These are phyloP conservation scores for Phaethornis superciliosus DNA, from an alignment of 2,113 vertebrate species.

Conservation along the genomic window DNA sequence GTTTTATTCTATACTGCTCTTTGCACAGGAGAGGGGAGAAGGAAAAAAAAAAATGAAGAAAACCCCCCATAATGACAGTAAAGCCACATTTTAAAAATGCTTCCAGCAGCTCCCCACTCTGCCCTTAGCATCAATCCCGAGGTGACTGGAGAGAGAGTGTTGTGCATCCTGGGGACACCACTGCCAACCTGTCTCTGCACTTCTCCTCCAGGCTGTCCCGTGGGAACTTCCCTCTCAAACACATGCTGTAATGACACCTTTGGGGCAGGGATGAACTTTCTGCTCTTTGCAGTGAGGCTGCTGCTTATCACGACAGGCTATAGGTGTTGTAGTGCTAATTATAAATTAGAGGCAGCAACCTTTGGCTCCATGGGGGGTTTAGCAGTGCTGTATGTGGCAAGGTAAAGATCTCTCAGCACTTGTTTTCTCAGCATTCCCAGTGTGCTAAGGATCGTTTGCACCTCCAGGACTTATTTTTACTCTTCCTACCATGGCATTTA, in stretches of 20 bases:
- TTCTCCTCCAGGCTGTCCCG: rapidly evolving
- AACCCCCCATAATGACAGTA: neutral
- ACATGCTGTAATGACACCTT: rapidly evolving
- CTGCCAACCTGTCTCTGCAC: rapidly evolving
- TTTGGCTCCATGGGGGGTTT: neutral
- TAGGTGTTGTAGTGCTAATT: neutral
- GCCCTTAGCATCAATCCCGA: neutral
- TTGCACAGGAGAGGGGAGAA: neutral
- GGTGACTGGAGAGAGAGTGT: neutral
- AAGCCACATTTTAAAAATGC: neutral
- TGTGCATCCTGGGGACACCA: rapidly evolving
- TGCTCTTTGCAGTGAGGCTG: rapidly evolving
- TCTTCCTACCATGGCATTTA: neutral
- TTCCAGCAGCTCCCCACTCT: neutral
- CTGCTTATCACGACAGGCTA: rapidly evolving
- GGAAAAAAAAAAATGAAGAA: neutral
- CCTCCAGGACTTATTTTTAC: neutral
- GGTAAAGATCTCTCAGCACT: neutral
- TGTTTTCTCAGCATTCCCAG: neutral
- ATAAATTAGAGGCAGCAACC: neutral
- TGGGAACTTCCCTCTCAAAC: neutral
- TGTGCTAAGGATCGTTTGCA: neutral
- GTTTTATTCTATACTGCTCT: neutral
- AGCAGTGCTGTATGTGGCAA: neutral
- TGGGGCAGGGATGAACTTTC: neutral